Evolutionary conservation across 2,797 vertebrate genomes (phyloP), one percentile per base, ranked within the genome.

Genomic region (Helicolenus hilgendorfi): DNA sequence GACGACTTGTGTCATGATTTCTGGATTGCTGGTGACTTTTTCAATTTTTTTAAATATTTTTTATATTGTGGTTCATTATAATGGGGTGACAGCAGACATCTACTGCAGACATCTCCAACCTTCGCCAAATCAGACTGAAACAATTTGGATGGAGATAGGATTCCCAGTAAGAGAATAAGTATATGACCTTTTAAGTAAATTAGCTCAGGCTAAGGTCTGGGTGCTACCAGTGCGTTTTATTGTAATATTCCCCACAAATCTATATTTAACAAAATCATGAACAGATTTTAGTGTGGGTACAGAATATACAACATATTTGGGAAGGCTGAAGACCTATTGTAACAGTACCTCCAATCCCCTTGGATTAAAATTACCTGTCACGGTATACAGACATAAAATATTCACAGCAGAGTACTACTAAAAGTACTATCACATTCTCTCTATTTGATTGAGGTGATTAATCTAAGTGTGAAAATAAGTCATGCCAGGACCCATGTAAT

Each of bases 141-240:
- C 75, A 78, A 87, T 90, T 88, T 81, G 67, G 59, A 83, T 75
- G 70, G 67, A 74, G 83, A 90, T 77, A 83, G 35, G 20, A 68
- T 79, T 89, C 63, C 72, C 10, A 9, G 26, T 49, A 29, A 67
- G 41, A 80, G 64, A 85, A 85, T 68, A 27, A 77, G 58, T 20
- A 20, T 20, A 65, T 83, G 76, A 78, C 73, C 75, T 45, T 79
- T 68, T 53, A 53, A 65, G 41, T 64, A 13, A 38, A 56, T 72
- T 58, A 53, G 26, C 10, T 65, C 68, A 53, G 59, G 35, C 13
- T 26, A 10, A 55, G 18, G 41, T 72, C 45, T 78, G 20, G n/a
- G 27, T 33, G 55, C n/a, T 29, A 35, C 5, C 11, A 35, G 11
- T 27, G 15, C 14, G 3, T 77, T 60, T 64, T 68, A 45, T 72